Conservation (phyloP, 2,888 invertebrate genomes). For the Drosophila flavopinicola region DNA sequence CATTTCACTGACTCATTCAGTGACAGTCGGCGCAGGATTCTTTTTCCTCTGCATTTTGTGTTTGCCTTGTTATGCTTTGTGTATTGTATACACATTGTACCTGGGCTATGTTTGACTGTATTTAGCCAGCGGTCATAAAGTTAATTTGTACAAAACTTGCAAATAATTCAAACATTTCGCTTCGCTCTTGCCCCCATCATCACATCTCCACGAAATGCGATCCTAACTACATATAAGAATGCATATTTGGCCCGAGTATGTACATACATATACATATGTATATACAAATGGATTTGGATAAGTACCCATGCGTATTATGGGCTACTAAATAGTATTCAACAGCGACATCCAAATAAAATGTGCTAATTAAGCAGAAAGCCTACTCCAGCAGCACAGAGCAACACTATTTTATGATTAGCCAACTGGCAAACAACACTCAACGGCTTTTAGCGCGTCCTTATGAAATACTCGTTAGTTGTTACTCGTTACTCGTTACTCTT, state of each 20-base stretch:
- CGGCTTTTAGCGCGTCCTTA: slow-evolving; percentile 64
- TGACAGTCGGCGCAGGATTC: slow-evolving; percentile 50
- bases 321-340: slow-evolving; percentile 29
- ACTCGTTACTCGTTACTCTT: too few species aligned
- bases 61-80: slow-evolving; percentile 78
- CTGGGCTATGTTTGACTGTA: slow-evolving; percentile 68
- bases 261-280: not conserved
- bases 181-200: slow-evolving; percentile 12
- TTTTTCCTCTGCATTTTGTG: slow-evolving; percentile 56
- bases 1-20: slow-evolving; percentile 27
- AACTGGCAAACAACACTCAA: slow-evolving; percentile 47
- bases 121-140: slow-evolving; percentile 79
- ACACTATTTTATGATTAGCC: slow-evolving; percentile 76
- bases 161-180: slow-evolving; percentile 68
- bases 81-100: slow-evolving; percentile 77
- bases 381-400: slow-evolving; percentile 58
- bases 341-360: slow-evolving; percentile 58
- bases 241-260: slow-evolving; percentile 1
- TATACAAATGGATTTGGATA: not conserved
- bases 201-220: slow-evolving; percentile 7
- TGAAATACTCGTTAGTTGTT: slow-evolving; percentile 49
- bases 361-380: slow-evolving; percentile 76
- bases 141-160: slow-evolving; percentile 80
- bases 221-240: slow-evolving; percentile 4
- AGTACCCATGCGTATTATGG: too few species aligned